These are phyloP conservation scores for Strix aluco DNA, from an alignment of 2,113 vertebrate genomes.

Conservation along the genomic window DNA sequence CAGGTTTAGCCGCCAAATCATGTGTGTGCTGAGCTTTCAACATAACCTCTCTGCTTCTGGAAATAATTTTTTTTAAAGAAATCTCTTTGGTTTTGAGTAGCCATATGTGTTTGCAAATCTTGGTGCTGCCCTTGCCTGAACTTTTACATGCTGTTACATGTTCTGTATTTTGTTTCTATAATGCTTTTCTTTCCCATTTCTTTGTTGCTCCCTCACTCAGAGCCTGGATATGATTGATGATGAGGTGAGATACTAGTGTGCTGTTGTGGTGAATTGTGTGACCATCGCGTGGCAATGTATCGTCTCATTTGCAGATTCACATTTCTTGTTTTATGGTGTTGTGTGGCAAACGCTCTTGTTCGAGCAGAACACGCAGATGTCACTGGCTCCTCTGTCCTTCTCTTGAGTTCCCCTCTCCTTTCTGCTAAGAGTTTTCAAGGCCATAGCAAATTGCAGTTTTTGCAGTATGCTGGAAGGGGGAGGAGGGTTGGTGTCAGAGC, in stretches of 20 bases:
- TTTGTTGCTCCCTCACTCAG: slow-evolving; percentile 83
- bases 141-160: slow-evolving; percentile 44
- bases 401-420: background rate
- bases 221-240: slow-evolving; percentile 99
- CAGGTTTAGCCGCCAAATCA: background rate
- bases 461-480: background rate
- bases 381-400: background rate
- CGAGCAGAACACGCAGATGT: background rate
- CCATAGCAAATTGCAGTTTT: background rate
- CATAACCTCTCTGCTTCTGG: slow-evolving; percentile 17
- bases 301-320: background rate
- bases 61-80: background rate
- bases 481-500: background rate
- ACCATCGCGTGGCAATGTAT: background rate
- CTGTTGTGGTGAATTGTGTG: slow-evolving; percentile 13
- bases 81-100: slow-evolving; percentile 23
- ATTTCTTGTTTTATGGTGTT: background rate
- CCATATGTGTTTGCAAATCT: background rate
- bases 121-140: slow-evolving; percentile 34
- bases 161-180: slow-evolving; percentile 67
- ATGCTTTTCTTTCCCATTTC: slow-evolving; percentile 77
- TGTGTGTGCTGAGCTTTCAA: slow-evolving; percentile 35
- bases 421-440: background rate
- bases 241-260: slow-evolving; percentile 87
- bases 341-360: background rate